These are phyloP conservation scores for Drosophila multiciliata DNA, from an alignment of 2,888 invertebrate genomes.

Conservation along the genomic window DNA sequence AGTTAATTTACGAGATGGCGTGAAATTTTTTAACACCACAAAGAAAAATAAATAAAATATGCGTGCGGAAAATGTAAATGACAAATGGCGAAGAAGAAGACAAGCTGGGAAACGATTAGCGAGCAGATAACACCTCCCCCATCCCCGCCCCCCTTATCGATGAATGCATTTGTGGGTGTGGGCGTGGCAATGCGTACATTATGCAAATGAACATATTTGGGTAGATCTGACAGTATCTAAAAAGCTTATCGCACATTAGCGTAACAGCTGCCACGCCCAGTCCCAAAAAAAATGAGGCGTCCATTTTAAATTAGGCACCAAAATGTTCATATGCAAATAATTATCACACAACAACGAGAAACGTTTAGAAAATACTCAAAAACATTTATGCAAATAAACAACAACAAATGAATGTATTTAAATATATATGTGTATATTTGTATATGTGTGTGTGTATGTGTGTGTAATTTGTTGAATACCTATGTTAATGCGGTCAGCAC, in stretches of 20 bases:
- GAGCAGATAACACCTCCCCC: neutral
- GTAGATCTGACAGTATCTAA: conserved; percentile 33
- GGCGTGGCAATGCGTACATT: conserved; percentile 33
- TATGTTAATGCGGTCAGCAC: conserved; percentile 72
- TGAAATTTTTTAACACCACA: conserved; percentile 51
- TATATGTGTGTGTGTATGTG: conserved; percentile 15
- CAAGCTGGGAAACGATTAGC: conserved; percentile 15
- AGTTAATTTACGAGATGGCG: conserved; percentile 47
- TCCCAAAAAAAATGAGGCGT: conserved; percentile 7
- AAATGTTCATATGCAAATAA: conserved; percentile 54
- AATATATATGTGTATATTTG: conserved; percentile 11
- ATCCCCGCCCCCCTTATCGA: neutral
- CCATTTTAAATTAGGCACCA: conserved; percentile 64
- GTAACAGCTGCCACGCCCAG: conserved; percentile 36
- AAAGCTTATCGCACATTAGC: conserved; percentile 50
- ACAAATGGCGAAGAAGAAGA: conserved; percentile 10
- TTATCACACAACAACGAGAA: conserved; percentile 26
- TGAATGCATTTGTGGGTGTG: conserved; percentile 3
- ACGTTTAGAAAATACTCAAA: conserved; percentile 27
- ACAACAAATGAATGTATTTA: conserved; percentile 6
- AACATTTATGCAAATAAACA: conserved; percentile 28
- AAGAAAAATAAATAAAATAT: conserved; percentile 5
- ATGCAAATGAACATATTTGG: conserved; percentile 49
- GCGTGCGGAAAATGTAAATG: conserved; percentile 59
- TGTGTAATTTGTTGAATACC: conserved; percentile 20